A percentile compares a stretch with the other conserved stretches of the same genome.
Evolutionary conservation across 2,888 invertebrate genomes (phyloP).

Genomic region (Petrolisthes cinctipes): DNA sequence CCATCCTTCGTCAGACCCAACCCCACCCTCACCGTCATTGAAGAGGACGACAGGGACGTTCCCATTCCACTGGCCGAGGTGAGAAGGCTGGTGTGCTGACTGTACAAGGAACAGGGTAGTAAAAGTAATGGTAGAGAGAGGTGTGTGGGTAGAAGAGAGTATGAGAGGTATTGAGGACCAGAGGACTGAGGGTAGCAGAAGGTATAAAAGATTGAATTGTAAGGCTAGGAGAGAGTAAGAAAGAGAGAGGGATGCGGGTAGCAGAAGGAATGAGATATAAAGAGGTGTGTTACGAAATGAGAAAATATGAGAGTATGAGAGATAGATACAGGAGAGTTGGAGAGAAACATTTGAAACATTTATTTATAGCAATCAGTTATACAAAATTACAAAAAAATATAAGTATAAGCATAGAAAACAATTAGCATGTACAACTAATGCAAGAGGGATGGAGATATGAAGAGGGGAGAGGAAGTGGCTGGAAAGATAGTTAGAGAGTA

Average conservation of each 20-base stretch:
- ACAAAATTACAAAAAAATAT: too few species aligned
- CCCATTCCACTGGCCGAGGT: slow-evolving; percentile 40
- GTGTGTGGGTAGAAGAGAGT: not conserved
- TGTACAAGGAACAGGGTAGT: not conserved
- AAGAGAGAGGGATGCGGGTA: not conserved
- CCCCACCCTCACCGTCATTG: slow-evolving; percentile 40
- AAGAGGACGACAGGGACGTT: slow-evolving; percentile 47
- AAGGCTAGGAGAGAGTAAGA: not conserved
- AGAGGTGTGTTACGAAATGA: not conserved
- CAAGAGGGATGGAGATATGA: not conserved
- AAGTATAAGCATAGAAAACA: too few species aligned
- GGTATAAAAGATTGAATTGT: not conserved
- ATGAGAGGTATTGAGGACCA: not conserved
- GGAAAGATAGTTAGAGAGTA: too few species aligned
- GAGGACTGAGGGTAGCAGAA: not conserved
- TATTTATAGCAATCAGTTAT: too few species aligned
- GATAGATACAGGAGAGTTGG: not conserved
- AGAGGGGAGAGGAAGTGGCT: too few species aligned
- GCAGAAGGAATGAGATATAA: not conserved
- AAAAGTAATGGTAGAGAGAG: not conserved
- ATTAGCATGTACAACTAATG: too few species aligned
- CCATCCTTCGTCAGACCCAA: slow-evolving; percentile 19
- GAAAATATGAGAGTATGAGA: not conserved
- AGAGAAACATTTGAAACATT: too few species aligned
- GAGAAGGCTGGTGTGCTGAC: not conserved